Evolutionary conservation across 2,113 vertebrate genomes (phyloP).

Genomic region (Gallinago jamesoni): DNA sequence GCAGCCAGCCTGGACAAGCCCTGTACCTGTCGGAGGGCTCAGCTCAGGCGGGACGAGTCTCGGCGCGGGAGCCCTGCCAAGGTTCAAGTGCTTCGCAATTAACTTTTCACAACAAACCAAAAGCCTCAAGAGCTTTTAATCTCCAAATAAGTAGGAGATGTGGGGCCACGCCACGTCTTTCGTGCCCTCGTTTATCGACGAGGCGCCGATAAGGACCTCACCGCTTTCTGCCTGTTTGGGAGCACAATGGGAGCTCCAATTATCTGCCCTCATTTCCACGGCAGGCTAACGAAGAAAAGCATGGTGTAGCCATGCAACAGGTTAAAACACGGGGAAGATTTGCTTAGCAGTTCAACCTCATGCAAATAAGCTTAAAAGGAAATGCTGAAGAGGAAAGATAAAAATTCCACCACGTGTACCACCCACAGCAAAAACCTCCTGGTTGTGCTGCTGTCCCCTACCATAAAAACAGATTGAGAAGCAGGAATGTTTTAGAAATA

Average conservation of each 20-base stretch:
- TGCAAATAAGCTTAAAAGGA: neutral
- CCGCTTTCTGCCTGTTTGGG: neutral
- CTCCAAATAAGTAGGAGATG: neutral
- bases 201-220: neutral
- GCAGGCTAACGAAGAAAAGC: neutral
- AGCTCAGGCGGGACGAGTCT: neutral
- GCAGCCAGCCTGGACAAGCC: neutral
- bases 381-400: neutral
- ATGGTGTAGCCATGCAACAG: neutral
- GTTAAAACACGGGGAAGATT: neutral
- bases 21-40: neutral
- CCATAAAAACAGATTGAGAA: neutral
- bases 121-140: slow-evolving; percentile 30
- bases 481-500: neutral
- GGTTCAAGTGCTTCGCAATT: slow-evolving; percentile 1
- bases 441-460: neutral
- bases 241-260: neutral
- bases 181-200: neutral
- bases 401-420: neutral
- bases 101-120: slow-evolving; percentile 53
- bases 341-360: neutral
- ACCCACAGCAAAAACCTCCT: neutral
- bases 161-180: neutral
- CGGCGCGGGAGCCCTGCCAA: neutral
- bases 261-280: neutral